A percentile compares a stretch with the other conserved stretches of the same genome.
phyloP scores from a whole-genome alignment of 2,888 invertebrate species.

The Epirrhoe tristata region DNA sequence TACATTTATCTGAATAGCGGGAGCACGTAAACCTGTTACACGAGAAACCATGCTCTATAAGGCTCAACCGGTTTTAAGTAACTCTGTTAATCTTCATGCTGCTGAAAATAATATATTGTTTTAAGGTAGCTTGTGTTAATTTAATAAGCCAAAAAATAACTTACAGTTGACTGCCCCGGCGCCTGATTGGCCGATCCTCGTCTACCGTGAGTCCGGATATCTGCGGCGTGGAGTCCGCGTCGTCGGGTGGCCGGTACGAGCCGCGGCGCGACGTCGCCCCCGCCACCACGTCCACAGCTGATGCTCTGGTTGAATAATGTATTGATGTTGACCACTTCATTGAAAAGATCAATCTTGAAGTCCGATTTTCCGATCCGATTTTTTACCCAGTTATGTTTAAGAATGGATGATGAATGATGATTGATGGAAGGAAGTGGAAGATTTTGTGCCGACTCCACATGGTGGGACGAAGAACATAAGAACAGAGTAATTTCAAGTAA shows the following conservation, averaged over 20 bases:
- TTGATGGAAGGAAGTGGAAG: no score
- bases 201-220: constrained; percentile 87
- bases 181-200: constrained; percentile 90
- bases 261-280: constrained; percentile 87
- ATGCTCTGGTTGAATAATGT: constrained; percentile 83
- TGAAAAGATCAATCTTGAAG: no score
- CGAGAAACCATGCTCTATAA: constrained; percentile 25
- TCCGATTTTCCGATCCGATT: no score
- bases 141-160: constrained; percentile 60
- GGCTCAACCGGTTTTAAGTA: constrained; percentile 11
- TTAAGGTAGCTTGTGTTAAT: not conserved
- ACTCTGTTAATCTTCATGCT: not conserved
- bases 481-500: no score
- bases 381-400: no score
- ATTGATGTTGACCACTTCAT: no score
- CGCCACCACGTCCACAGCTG: constrained; percentile 94
- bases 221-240: constrained; percentile 83
- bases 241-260: constrained; percentile 86
- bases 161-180: constrained; percentile 94
- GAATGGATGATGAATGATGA: no score
- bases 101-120: not conserved
- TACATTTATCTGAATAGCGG: constrained; percentile 32
- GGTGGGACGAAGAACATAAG: no score
- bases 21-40: constrained; percentile 29
- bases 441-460: no score